These are phyloP conservation scores for Eustalomyia histrio DNA, from an alignment of 2,888 invertebrate species.

Conservation along the genomic window DNA sequence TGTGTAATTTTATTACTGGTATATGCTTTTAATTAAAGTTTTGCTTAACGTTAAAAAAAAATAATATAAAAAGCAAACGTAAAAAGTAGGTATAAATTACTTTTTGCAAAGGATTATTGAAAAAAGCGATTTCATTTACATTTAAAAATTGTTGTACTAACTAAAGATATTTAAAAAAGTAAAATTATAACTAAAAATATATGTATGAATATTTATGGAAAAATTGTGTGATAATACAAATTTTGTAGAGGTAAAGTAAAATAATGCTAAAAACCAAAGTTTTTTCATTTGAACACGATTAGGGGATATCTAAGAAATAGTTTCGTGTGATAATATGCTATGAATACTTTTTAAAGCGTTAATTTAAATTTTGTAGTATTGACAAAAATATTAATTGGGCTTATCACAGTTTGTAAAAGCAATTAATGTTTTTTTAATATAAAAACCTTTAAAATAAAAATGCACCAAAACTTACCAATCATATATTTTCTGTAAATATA, in stretches of 20 bases:
- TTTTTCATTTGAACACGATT: no score
- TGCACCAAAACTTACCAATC: no score
- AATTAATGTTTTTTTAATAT: no score
- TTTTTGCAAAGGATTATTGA: conserved; percentile 9
- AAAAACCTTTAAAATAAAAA: no score
- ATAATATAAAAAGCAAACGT: conserved; percentile 7
- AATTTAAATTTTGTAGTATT: no score
- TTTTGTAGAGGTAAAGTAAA: conserved; percentile 45
- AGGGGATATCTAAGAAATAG: no score
- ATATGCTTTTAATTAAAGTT: conserved; percentile 87
- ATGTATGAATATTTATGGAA: conserved; percentile 55
- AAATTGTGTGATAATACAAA: conserved; percentile 64
- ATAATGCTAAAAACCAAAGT: no score
- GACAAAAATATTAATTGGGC: no score
- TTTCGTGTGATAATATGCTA: no score
- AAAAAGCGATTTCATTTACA: conserved; percentile 22
- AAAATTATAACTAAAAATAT: conserved; percentile 23
- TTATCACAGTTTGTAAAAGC: no score
- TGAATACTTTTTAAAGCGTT: no score
- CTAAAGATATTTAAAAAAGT: conserved; percentile 1
- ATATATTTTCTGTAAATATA: no score
- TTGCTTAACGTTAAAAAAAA: conserved; percentile 18
- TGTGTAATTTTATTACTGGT: conserved; percentile 93
- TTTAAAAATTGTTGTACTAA: neutral
- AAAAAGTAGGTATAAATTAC: conserved; percentile 51